Evolutionary conservation across 1,140 invertebrate species (phyloP).

Genomic region (Ephestia elutella): DNA sequence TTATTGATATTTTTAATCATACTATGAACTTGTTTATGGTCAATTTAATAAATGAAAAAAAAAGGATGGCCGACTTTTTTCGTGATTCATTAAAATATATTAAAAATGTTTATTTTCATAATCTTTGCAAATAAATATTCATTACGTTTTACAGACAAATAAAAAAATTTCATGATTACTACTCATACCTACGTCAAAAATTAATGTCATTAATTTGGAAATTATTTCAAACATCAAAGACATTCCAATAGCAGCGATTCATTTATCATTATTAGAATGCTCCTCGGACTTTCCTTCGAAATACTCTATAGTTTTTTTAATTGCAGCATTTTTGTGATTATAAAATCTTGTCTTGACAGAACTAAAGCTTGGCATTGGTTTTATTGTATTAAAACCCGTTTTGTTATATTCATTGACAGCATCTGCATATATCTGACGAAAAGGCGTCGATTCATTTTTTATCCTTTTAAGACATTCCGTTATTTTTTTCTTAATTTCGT

Average conservation of each 20-base stretch:
- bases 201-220: too few relatives aligned
- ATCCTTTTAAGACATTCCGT: not conserved
- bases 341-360: not conserved
- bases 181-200: too few relatives aligned
- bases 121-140: too few relatives aligned
- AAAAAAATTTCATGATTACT: too few relatives aligned
- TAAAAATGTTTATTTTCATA: too few relatives aligned
- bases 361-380: not conserved
- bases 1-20: too few relatives aligned
- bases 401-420: not conserved
- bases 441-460: not conserved
- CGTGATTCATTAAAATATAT: too few relatives aligned
- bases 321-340: not conserved
- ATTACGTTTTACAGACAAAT: too few relatives aligned
- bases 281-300: not conserved
- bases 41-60: too few relatives aligned
- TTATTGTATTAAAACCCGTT: not conserved
- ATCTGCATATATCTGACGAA: not conserved
- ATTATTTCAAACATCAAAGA: too few relatives aligned
- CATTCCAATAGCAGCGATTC: not conserved
- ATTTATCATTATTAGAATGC: not conserved
- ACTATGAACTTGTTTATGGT: too few relatives aligned
- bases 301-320: constrained; percentile 1
- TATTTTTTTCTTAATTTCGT: constrained; percentile 1
- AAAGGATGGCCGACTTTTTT: too few relatives aligned